These are phyloP conservation scores for Tubulanus polymorphus DNA, from an alignment of 2,888 invertebrate genomes.

Conservation along the genomic window DNA sequence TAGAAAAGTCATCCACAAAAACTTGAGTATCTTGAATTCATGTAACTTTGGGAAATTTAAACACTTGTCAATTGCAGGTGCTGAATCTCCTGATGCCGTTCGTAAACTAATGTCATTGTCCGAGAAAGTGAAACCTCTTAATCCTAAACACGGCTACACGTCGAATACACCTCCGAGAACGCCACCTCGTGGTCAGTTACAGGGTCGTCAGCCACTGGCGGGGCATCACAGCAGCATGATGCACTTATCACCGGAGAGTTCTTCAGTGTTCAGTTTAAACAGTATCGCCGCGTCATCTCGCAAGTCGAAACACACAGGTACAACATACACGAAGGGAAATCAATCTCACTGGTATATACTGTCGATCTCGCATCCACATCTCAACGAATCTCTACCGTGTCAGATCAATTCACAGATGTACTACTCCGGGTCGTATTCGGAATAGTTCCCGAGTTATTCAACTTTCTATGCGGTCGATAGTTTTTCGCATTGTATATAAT, in stretches of 20 bases:
- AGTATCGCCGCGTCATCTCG: conserved; percentile 83
- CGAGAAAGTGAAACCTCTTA: conserved; percentile 51
- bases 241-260: conserved; percentile 88
- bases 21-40: too few relatives aligned
- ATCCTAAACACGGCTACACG: conserved; percentile 36
- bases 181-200: conserved; percentile 67
- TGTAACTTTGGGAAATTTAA: background rate
- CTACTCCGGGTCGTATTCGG: too few relatives aligned
- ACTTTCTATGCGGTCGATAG: too few relatives aligned
- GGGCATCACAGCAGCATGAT: conserved; percentile 66
- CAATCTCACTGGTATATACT: too few relatives aligned
- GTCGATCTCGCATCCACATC: too few relatives aligned
- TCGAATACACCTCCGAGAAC: conserved; percentile 34
- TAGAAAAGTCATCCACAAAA: too few relatives aligned
- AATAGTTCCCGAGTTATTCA: too few relatives aligned
- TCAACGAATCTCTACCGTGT: too few relatives aligned
- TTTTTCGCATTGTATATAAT: too few relatives aligned
- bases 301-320: conserved; percentile 63
- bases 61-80: conserved; percentile 61
- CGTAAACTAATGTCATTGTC: conserved; percentile 87
- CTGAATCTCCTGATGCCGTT: conserved; percentile 95
- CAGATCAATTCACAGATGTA: too few relatives aligned
- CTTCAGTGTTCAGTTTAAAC: conserved; percentile 88
- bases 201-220: conserved; percentile 59
- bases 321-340: too few relatives aligned